Percentiles rank a stretch among this genome's conserved stretches.
phyloP scores from a whole-genome alignment of 2,113 vertebrate genomes.

The Empidonax traillii region DNA sequence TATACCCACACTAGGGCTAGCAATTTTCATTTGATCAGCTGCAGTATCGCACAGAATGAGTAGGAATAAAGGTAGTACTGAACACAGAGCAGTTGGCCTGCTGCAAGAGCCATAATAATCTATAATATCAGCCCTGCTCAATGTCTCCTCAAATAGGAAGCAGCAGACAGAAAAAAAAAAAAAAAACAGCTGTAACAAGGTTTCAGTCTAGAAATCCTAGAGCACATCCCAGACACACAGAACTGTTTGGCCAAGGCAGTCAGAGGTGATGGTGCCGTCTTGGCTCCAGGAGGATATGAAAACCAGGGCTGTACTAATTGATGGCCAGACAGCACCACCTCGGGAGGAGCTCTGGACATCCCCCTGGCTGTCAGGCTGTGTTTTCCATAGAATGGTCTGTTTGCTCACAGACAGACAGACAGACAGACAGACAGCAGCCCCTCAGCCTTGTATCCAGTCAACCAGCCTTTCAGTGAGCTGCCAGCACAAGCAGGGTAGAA shows the following conservation, averaged over 20 bases:
- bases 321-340: not conserved
- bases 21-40: not conserved
- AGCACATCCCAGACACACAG: not conserved
- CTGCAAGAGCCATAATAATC: not conserved
- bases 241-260: not conserved
- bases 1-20: not conserved
- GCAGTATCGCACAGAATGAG: not conserved
- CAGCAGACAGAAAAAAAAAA: not conserved
- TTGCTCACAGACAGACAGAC: no score
- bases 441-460: not conserved
- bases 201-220: not conserved
- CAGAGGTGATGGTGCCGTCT: not conserved
- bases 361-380: accelerated
- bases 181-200: not conserved
- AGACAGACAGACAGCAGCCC: not conserved
- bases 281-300: not conserved
- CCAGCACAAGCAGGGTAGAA: accelerated
- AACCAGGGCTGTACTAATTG: not conserved
- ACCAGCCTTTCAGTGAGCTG: not conserved
- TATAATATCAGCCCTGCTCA: not conserved
- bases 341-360: accelerated
- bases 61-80: not conserved
- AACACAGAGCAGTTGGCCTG: not conserved
- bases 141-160: not conserved
- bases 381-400: not conserved